phyloP scores from a whole-genome alignment of 2,888 invertebrate species.

The Geotrupes spiniger region DNA sequence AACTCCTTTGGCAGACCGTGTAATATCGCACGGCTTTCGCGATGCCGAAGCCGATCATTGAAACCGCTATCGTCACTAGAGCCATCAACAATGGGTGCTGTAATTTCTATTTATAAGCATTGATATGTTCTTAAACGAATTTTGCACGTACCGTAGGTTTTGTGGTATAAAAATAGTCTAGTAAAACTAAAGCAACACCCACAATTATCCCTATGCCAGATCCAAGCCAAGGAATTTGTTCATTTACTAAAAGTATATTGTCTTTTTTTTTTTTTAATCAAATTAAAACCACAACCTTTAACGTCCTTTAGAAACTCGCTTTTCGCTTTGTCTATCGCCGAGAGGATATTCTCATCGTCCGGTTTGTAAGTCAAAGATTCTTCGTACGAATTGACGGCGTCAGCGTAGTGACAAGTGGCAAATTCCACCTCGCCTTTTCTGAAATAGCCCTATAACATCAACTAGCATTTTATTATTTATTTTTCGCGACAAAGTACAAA shows the following conservation, averaged over 20 bases:
- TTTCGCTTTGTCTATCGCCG: conserved; percentile 58
- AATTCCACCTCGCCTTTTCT: conserved; percentile 70
- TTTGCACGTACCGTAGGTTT: conserved; percentile 61
- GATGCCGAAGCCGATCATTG: conserved; percentile 65
- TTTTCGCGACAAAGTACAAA: conserved; percentile 36
- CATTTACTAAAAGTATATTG: conserved; percentile 56
- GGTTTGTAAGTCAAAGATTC: conserved; percentile 66
- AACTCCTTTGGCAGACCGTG: conserved; percentile 53
- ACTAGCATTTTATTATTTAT: conserved; percentile 11
- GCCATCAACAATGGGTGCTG: conserved; percentile 74
- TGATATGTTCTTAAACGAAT: background rate
- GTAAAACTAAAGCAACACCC: conserved; percentile 66
- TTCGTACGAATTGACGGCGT: conserved; percentile 67
- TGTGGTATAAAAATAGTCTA: conserved; percentile 64
- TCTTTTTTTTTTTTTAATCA: conserved; percentile 16
- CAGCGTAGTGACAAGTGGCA: conserved; percentile 63
- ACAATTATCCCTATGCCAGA: conserved; percentile 69
- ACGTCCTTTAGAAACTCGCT: conserved; percentile 49
- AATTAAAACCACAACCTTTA: background rate
- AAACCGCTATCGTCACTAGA: conserved; percentile 63
- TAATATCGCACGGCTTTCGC: conserved; percentile 60
- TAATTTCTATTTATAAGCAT: conserved; percentile 1
- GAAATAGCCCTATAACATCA: conserved; percentile 61
- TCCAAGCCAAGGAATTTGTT: conserved; percentile 72
- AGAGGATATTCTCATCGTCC: conserved; percentile 61